Percentiles rank a stretch among this genome's conserved stretches.
Evolutionary conservation across 2,113 vertebrate genomes (phyloP).

Genomic region (Tursiops truncatus): DNA sequence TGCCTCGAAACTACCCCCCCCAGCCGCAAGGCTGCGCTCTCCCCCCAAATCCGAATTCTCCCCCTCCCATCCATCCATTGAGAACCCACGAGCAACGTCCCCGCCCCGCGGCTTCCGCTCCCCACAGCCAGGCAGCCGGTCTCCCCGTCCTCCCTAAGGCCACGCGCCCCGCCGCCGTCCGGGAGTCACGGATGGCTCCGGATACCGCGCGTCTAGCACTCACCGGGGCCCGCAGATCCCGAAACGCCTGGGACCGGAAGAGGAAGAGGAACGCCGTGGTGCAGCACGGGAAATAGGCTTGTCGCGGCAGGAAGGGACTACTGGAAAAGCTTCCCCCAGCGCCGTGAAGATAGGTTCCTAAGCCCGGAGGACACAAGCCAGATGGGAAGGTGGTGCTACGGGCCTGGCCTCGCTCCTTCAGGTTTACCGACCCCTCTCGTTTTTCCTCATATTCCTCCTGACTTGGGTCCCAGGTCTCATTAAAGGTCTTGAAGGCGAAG

Average conservation of each 20-base stretch:
- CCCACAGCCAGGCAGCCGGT: background rate
- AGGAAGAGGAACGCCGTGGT: background rate
- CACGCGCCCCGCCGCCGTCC: background rate
- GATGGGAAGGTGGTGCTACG: background rate
- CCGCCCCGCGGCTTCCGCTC: background rate
- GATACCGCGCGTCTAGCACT: slow-evolving; percentile 32
- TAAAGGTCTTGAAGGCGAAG: background rate
- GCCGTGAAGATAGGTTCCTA: slow-evolving; percentile 60
- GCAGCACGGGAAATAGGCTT: slow-evolving; percentile 58
- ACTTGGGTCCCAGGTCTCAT: background rate
- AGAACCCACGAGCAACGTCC: background rate
- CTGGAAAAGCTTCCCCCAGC: background rate
- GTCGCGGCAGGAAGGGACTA: slow-evolving; percentile 47
- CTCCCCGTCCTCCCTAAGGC: background rate
- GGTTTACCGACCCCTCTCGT: rapidly evolving
- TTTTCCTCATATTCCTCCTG: background rate
- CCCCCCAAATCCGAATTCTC: background rate
- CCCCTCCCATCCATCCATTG: background rate
- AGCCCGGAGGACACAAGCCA: rapidly evolving
- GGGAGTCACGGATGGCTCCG: slow-evolving; percentile 46
- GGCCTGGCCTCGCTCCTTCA: background rate
- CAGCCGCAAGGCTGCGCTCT: background rate
- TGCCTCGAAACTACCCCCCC: background rate
- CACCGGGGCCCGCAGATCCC: background rate
- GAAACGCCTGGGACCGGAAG: slow-evolving; percentile 55